Base-by-base conservation (phyloP, 1,140 invertebrate species). In the Drosophila gunungcola region DNA sequence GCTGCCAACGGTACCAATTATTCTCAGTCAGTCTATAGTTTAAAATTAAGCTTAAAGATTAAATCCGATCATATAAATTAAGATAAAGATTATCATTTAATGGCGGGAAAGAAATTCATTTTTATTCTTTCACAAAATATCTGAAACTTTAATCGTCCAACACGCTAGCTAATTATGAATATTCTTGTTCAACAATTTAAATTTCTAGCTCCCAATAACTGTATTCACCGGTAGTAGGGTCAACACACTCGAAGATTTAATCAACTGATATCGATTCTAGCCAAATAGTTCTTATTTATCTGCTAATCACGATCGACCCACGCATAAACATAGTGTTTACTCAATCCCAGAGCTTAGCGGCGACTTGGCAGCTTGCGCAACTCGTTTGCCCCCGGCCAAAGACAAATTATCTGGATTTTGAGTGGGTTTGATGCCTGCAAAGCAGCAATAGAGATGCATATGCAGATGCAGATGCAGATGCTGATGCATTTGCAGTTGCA, bases 361-460 rank as follows among this genome's bases (percentile, higher is more conserved):
- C 41, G 34, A 53, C 58, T 46, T 70, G 46, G 43, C 46, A 25
- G 63, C 56, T 80, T 74, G 79, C 62, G 75, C 70, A 86, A 88
- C 83, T 65, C 77, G 74, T 88, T 70, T 82, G 74, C 78, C 63
- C 78, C 64, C 55, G 82, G 73, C 78, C 49, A 55, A 43, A 46
- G 36, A 74, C 73, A 81, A 86, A 85, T 81, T 86, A 82, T 86
- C 52, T 65, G 68, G 64, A 49, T 72, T 88, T 86, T 73, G 83
- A 86, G 83, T 86, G 84, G 84, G 84, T 72, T 88, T 89, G 84
- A 88, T 75, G 76, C 43, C 76, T 77, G 43, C 62, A 63, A 80
- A 65, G 70, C 68, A 53, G 54, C 57, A 63, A 65, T 81, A 78
- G 65, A 78, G 64, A 68, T 77, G 75, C 64, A 57, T 46, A 73